Evolutionary conservation across 2,113 vertebrate genomes (phyloP), one percentile per base, ranked within the genome.

Genomic region (Erythrolamprus reginae): DNA sequence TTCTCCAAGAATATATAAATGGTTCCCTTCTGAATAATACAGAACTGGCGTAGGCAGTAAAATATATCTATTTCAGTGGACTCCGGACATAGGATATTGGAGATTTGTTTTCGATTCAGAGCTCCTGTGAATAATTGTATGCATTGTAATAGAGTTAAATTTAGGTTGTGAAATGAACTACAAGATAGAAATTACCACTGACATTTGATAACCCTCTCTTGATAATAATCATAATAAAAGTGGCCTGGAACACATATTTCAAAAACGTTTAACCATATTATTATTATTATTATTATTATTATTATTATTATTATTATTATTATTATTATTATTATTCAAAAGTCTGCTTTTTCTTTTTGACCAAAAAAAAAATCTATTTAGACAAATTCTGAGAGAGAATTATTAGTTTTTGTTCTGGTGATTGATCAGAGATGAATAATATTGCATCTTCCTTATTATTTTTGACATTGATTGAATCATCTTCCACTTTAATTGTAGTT

Each of bases 11-110:
- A 89, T 56, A 45, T 91, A 94, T 93, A 61, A 86, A 92, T 91
- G 77, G 92, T 26, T 90, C 92, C 93, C 90, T 17, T 58, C 82
- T 58, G 51, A 91, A 65, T 82, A 89, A 89, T 91, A 92, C 9
- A 91, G 91, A 94, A 50, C 91, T 94, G 8, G 0, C 89, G 93
- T 88, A 93, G 86, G 93, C n/a, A 89, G 90, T 93, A 93, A 91
- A 92, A 93, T 47, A 92, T 88, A 86, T n/a, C n/a, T 58, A 91
- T 92, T 84, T 92, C 92, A 91, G 82, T 88, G 53, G 3, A 90
- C 90, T 89, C 90, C 84, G 92, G 86, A 90, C 53, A 86, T 19
- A 10, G 5, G 92, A 45, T 12, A 89, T 85, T 91, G 90, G 93
- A 93, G 93, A 89, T 91, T n/a, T 87, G 9, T 93, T 83, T 10